A percentile compares a stretch with the other conserved stretches of the same genome.
These are phyloP conservation scores for Eretmocerus hayati DNA, from an alignment of 2,888 invertebrate species.

Conservation along the genomic window DNA sequence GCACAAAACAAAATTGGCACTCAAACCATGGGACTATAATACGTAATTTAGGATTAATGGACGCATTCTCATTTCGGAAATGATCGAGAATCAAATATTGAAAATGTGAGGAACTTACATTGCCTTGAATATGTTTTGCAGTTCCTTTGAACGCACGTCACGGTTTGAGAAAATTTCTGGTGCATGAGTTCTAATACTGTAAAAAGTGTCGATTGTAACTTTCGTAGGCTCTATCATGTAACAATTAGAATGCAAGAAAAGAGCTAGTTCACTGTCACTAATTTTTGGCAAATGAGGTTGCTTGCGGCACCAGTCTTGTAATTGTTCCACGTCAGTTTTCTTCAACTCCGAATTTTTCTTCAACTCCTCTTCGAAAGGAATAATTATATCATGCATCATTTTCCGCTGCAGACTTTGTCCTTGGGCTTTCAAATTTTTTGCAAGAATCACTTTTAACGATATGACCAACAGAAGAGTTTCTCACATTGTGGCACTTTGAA, in stretches of 20 bases:
- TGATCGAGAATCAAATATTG: no score
- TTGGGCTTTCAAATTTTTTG: no score
- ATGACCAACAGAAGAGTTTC: no score
- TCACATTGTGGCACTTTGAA: no score
- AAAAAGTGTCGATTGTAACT: conserved; percentile 61
- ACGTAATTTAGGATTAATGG: no score
- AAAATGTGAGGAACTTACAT: conserved; percentile 52
- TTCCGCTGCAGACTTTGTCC: no score
- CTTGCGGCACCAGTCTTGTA: conserved; percentile 59
- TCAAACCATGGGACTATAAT: no score
- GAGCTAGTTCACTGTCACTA: conserved; percentile 55
- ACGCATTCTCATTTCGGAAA: no score
- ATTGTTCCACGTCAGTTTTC: conserved; percentile 55
- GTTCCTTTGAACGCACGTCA: conserved; percentile 48
- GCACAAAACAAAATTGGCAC: no score
- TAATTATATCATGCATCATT: no score
- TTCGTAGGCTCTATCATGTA: conserved; percentile 64
- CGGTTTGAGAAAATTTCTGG: conserved; percentile 43
- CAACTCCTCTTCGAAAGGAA: conserved; percentile 52
- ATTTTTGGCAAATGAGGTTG: conserved; percentile 62
- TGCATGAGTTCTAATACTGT: conserved; percentile 60
- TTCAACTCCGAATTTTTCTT: conserved; percentile 56
- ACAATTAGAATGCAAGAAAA: conserved; percentile 64
- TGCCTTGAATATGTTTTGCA: conserved; percentile 48
- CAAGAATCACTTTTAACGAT: no score